phyloP scores from a whole-genome alignment of 2,888 invertebrate species.

The Spisula subtruncata region DNA sequence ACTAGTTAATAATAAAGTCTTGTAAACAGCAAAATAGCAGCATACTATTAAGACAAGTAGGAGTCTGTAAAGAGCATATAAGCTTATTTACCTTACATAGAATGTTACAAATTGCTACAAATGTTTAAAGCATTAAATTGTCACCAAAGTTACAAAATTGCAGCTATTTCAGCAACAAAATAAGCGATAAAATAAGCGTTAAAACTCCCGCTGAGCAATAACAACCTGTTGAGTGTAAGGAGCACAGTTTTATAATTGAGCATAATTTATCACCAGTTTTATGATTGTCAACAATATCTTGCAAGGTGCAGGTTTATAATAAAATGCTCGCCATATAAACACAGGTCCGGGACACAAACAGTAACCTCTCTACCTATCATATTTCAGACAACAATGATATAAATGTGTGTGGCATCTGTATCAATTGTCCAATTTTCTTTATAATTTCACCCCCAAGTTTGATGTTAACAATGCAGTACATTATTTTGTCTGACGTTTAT shows the following conservation, averaged over 20 bases:
- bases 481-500: conserved; percentile 17
- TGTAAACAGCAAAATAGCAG: too few species aligned
- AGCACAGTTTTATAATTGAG: background rate
- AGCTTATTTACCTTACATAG: too few species aligned
- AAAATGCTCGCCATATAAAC: background rate
- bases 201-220: too few species aligned
- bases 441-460: background rate
- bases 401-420: conserved; percentile 16
- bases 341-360: background rate
- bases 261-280: background rate
- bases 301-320: background rate
- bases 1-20: too few species aligned
- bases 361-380: background rate
- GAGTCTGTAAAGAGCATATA: too few species aligned
- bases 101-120: too few species aligned
- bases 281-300: background rate
- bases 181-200: too few species aligned
- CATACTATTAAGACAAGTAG: too few species aligned
- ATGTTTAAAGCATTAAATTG: too few species aligned
- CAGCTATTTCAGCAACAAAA: too few species aligned
- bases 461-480: conserved; percentile 17
- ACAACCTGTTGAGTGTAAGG: too few species aligned
- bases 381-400: conserved; percentile 17
- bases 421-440: background rate
- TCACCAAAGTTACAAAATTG: too few species aligned